These are phyloP conservation scores for Nerophis lumbriciformis DNA, from an alignment of 2,113 vertebrate genomes.

Conservation along the genomic window DNA sequence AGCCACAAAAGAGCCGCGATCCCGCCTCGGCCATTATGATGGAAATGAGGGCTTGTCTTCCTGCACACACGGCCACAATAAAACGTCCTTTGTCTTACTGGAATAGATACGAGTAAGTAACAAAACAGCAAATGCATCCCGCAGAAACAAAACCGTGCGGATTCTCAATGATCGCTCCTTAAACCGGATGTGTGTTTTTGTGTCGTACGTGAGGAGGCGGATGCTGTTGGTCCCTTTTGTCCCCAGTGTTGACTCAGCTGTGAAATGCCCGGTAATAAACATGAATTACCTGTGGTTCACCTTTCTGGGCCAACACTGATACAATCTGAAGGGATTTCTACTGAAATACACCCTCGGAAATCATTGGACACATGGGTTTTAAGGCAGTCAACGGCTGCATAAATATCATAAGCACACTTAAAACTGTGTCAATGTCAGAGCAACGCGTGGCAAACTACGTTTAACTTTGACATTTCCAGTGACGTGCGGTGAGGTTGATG, in stretches of 20 bases:
- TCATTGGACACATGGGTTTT: conserved; percentile 3
- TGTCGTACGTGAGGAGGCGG: conserved; percentile 28
- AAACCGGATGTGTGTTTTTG: conserved; percentile 23
- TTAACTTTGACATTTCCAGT: too few species aligned
- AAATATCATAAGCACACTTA: not conserved
- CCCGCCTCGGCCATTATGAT: conserved; percentile 26
- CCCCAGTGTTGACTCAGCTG: conserved; percentile 64
- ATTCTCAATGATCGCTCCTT: conserved; percentile 24
- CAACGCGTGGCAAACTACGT: not conserved
- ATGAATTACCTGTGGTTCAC: conserved; percentile 46
- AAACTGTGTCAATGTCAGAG: not conserved
- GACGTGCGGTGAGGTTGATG: too few species aligned
- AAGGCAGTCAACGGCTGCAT: not conserved
- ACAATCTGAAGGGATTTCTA: conserved; percentile 35
- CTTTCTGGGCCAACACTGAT: conserved; percentile 40
- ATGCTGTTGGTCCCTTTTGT: conserved; percentile 39
- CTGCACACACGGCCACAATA: not conserved
- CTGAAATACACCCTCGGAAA: conserved; percentile 9
- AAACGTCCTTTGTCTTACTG: conserved; percentile 5
- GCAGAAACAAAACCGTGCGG: conserved; percentile 21
- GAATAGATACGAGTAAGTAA: conserved; percentile 7
- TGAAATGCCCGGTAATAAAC: conserved; percentile 47
- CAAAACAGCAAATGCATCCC: conserved; percentile 18
- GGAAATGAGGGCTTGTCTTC: conserved; percentile 21
- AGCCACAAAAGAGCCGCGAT: conserved; percentile 20